These are phyloP conservation scores for Hypocryptadius cinnamomeus DNA, from an alignment of 2,113 vertebrate species.

Conservation along the genomic window DNA sequence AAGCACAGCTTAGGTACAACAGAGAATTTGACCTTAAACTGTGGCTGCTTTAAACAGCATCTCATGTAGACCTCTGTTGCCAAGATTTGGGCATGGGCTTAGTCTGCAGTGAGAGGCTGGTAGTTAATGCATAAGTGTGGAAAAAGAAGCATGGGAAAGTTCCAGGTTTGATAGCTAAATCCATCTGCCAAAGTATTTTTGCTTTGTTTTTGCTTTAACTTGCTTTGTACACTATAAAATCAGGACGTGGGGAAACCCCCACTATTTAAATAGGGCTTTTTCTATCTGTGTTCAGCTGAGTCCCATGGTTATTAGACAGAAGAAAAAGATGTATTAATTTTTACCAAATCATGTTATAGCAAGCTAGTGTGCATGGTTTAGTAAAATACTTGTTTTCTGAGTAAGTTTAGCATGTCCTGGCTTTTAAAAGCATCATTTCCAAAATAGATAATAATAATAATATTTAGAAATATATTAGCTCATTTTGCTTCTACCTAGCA, in stretches of 20 bases:
- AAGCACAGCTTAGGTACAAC: neutral
- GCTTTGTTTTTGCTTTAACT: neutral
- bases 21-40: neutral
- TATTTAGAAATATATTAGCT: neutral
- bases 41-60: neutral
- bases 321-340: neutral
- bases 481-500: neutral
- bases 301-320: neutral
- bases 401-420: neutral
- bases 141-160: neutral
- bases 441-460: neutral
- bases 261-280: neutral
- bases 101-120: neutral
- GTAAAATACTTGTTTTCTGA: neutral
- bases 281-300: neutral
- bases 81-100: neutral
- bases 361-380: neutral
- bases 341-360: neutral
- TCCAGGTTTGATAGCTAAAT: neutral
- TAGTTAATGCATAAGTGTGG: neutral
- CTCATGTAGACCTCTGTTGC: neutral
- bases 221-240: neutral
- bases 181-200: neutral
- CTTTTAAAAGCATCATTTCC: neutral
- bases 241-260: accelerated